phyloP scores from a whole-genome alignment of 2,888 invertebrate genomes.

The Xestia rhomboidea region DNA sequence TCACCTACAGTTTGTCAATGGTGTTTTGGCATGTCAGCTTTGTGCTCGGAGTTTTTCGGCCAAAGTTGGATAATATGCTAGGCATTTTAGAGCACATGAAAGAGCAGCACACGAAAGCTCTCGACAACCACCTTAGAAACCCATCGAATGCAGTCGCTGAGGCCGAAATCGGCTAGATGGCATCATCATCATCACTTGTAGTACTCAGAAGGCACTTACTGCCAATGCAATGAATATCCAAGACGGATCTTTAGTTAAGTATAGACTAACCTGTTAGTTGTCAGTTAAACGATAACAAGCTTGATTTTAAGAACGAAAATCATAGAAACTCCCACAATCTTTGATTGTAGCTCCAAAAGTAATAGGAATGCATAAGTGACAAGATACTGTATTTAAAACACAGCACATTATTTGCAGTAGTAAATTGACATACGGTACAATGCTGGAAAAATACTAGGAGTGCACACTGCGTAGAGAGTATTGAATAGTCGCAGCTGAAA shows the following conservation, averaged over 20 bases:
- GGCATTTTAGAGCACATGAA: too few relatives aligned
- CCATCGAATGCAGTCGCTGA: too few relatives aligned
- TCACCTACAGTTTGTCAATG: too few relatives aligned
- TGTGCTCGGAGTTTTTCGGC: too few relatives aligned
- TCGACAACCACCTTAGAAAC: too few relatives aligned
- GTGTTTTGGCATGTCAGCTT: too few relatives aligned
- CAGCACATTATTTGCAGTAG: neutral
- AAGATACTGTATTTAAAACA: neutral
- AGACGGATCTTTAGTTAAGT: neutral
- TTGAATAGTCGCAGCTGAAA: neutral
- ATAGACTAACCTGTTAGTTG: neutral
- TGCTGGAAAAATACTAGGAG: slow-evolving; percentile 13
- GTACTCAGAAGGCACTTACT: neutral
- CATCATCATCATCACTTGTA: neutral
- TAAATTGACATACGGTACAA: neutral
- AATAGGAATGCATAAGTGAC: slow-evolving; percentile 6
- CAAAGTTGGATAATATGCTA: too few relatives aligned
- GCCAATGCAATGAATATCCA: neutral
- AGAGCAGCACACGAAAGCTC: too few relatives aligned
- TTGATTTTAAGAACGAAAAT: neutral
- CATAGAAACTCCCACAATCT: neutral
- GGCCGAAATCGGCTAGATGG: too few relatives aligned
- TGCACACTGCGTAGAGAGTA: slow-evolving; percentile 5
- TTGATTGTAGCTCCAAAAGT: neutral
- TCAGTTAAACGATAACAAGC: neutral